Evolutionary conservation across 2,113 vertebrate genomes (phyloP), one percentile per base, ranked within the genome.

Genomic region (Azemiops feae): DNA sequence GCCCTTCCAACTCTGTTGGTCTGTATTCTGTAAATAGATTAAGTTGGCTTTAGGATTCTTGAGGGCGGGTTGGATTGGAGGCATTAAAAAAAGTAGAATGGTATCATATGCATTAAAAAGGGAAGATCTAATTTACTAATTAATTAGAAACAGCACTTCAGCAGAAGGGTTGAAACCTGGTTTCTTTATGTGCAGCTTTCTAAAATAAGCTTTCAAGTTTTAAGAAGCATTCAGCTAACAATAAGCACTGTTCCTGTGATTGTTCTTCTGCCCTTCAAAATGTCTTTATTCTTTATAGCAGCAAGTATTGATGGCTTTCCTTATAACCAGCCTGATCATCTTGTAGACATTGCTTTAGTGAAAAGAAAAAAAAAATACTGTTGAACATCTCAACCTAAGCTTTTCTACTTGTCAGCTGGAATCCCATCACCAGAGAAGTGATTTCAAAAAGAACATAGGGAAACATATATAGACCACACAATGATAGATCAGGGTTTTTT

Each of bases 271-370:
- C 69, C 47, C 74, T 0, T 88, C 50, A 25, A 85, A 54, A 91
- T 25, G 52, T 57, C 55, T 85, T 92, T 0, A 47, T 93, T 93
- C 95, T 88, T 34, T n/a, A 81, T 47, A 23, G 64, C 7, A 91
- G 43, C 0, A 93, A 30, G 8, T 34, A 34, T 89, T 8, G 55
- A 92, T 18, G 85, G 43, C 87, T 89, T 27, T 89, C 39, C 89
- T 92, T 94, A 45, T 90, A 22, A 93, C 53, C 14, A 60, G 50
- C 30, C 92, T 81, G 57, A 53, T 94, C 87, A 92, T 92, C n/a
- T n/a, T 86, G 93, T 88, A 91, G 95, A 23, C 8, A n/a, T 14
- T 1, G 50, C 93, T 94, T 95, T 89, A 89, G 0, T 92, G 94
- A 86, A 53, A 94, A 90, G 16, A 20, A 27, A 27, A 60, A 60